Conservation (phyloP, 2,113 vertebrate species). For the Trematomus loennbergii region DNA sequence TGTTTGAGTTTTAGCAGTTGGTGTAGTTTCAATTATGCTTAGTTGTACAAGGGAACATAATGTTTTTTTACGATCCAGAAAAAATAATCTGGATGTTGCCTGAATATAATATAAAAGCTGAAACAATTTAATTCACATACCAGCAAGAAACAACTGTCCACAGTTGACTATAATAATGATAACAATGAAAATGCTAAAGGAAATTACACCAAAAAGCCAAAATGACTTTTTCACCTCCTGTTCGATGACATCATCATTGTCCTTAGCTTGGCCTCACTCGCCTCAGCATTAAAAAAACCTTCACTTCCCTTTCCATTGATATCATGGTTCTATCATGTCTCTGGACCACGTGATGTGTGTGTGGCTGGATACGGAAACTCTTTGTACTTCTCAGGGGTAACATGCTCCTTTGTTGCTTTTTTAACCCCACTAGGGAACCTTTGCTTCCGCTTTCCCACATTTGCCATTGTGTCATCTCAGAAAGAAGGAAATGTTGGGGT, state of each 20-base stretch:
- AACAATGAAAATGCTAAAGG: too few relatives aligned
- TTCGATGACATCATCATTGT: slow-evolving; percentile 18
- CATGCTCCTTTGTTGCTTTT: slow-evolving; percentile 45
- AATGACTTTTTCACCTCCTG: slow-evolving; percentile 5
- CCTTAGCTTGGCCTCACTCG: background rate
- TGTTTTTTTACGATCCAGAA: background rate
- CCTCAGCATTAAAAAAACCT: slow-evolving; percentile 12
- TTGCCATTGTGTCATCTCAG: slow-evolving; percentile 49
- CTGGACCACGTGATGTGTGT: slow-evolving; percentile 6
- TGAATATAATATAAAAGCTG: too few relatives aligned
- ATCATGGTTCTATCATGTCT: slow-evolving; percentile 13
- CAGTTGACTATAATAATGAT: too few relatives aligned
- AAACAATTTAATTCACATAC: too few relatives aligned
- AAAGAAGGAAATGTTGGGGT: slow-evolving; percentile 32
- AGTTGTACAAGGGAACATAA: background rate
- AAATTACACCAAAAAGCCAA: too few relatives aligned
- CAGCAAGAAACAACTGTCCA: too few relatives aligned
- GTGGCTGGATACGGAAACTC: background rate
- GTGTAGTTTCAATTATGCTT: background rate
- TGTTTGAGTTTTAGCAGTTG: background rate
- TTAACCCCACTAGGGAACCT: slow-evolving; percentile 37
- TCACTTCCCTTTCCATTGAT: slow-evolving; percentile 11
- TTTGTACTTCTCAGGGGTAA: slow-evolving; percentile 19
- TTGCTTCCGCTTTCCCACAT: slow-evolving; percentile 50
- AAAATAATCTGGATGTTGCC: background rate